Evolutionary conservation across 2,888 invertebrate species (phyloP), one percentile per base, ranked within the genome.

Genomic region (Idaea straminata): DNA sequence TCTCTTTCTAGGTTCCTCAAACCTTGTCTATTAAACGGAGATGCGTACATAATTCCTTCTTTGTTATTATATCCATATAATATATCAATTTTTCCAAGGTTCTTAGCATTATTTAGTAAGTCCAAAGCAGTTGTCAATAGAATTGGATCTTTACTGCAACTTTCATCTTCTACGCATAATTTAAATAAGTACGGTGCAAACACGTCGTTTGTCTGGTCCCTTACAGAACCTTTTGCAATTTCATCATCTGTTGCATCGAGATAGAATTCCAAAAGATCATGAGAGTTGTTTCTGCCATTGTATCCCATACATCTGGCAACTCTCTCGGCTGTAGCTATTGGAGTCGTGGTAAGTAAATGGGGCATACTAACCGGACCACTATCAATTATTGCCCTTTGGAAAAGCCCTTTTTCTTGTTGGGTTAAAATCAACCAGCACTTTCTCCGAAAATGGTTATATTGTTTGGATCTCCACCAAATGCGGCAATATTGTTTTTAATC

Each of bases 391-490:
- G 77, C 82, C 69, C 77, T 77, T 13, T 81, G 72, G 66, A 84
- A 85, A 64, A 87, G 72, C 15, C 82, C 82, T 70, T 76, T 72
- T 25, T 77, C 75, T 72, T 75, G 70, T 15, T 80, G 70, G 3
- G 82, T 77, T 4, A 82, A 70, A 15, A 83, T 69, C 59, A 86
- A 10, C 86, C 86, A 61, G 78, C 81, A 61, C 85, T 86, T 69
- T 83, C 78, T 7, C 87, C 87, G 66, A 82, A 80, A 36, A 87
- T 67, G 36, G 87, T 86, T 2, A 87, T 77, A 16, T 74, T 77
- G 61, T 78, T 67, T 4, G 85, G 79, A 73, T 86, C 75, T n/a
- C 86, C 87, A 15, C 85, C 83, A 58, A 86, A 86, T 59, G 72
- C 65, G 1, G 75, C 69, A 34, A 86, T 85, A 65, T 87, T 85